A percentile compares a stretch with the other conserved stretches of the same genome.
These are phyloP conservation scores for Acleris laterana DNA, from an alignment of 2,888 invertebrate species.

Conservation along the genomic window DNA sequence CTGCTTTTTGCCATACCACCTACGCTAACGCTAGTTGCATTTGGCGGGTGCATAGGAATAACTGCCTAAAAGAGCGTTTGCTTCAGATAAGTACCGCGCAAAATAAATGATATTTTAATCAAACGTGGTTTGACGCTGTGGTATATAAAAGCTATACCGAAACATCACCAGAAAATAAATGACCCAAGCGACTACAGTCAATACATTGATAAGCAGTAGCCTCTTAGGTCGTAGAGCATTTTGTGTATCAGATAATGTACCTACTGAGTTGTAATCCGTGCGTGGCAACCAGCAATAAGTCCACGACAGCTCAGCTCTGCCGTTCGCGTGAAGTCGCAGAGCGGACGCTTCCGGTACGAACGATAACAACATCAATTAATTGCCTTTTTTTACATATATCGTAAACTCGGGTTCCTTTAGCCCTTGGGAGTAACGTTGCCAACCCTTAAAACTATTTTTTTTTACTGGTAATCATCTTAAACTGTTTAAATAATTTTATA, in stretches of 20 bases:
- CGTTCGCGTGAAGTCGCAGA: slow-evolving; percentile 1
- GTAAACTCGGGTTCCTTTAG: too few relatives aligned
- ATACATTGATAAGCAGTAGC: neutral
- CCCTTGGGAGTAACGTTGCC: too few relatives aligned
- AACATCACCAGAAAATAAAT: too few relatives aligned
- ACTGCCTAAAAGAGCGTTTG: neutral
- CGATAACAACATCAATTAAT: slow-evolving; percentile 35
- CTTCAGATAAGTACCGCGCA: neutral
- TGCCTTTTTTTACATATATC: slow-evolving; percentile 22
- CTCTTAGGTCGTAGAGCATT: neutral
- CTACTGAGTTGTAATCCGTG: neutral
- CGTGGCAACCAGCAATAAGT: neutral
- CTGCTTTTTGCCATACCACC: slow-evolving; percentile 31
- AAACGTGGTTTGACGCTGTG: too few relatives aligned
- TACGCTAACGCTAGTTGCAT: slow-evolving; percentile 11
- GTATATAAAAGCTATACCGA: too few relatives aligned
- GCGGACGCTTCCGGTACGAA: slow-evolving; percentile 30
- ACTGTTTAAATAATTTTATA: too few relatives aligned
- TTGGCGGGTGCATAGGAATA: slow-evolving; percentile 16
- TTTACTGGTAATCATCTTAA: too few relatives aligned
- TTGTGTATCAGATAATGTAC: neutral
- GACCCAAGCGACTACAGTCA: neutral
- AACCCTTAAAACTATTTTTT: too few relatives aligned
- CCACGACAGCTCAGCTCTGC: neutral
- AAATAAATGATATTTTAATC: neutral